Conservation (phyloP, 2,888 invertebrate species). For the Cryptus viduatorius region DNA sequence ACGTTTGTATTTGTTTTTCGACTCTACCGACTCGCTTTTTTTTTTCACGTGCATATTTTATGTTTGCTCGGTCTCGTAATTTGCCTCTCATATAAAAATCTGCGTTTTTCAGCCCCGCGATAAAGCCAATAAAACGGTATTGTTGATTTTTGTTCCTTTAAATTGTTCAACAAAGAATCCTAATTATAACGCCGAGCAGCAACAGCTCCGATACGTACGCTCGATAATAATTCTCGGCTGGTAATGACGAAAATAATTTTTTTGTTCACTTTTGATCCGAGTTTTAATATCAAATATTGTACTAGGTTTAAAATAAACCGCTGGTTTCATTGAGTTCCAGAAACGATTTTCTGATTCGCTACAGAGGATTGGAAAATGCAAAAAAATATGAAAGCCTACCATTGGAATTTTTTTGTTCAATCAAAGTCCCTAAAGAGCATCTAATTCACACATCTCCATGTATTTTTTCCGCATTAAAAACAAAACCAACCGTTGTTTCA, state of each 20-base stretch:
- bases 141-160: background rate
- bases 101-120: background rate
- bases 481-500: too few species aligned
- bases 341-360: too few species aligned
- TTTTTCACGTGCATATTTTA: background rate
- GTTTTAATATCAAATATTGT: too few species aligned
- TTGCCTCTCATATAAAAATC: too few species aligned
- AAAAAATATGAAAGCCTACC: too few species aligned
- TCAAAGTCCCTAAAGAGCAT: too few species aligned
- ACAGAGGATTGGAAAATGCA: too few species aligned
- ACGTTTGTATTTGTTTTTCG: background rate
- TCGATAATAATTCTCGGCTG: background rate
- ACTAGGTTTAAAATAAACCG: too few species aligned
- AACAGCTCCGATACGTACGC: background rate
- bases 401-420: too few species aligned
- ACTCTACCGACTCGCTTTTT: background rate
- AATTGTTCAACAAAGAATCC: background rate
- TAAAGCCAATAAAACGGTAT: background rate
- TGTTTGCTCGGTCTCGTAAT: background rate
- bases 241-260: background rate
- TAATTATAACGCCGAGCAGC: background rate
- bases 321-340: too few species aligned
- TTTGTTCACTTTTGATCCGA: background rate
- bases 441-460: too few species aligned
- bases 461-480: too few species aligned